Evolutionary conservation across 2,888 invertebrate species (phyloP), one percentile per base, ranked within the genome.

Genomic region (Spisula subtruncata): DNA sequence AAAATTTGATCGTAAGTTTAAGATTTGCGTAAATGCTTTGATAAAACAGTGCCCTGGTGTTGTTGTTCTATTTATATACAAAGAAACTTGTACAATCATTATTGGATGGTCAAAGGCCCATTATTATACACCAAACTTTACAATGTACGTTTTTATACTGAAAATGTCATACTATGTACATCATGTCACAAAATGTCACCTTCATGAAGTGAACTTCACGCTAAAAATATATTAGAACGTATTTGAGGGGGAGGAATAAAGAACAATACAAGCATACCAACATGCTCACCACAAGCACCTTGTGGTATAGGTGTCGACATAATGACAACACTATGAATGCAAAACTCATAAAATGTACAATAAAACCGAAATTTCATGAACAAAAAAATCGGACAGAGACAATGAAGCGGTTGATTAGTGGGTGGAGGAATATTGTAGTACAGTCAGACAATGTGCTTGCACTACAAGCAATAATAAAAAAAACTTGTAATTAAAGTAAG

Each of bases 321-420:
- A 75, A 75, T 75, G 35, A 75, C 75, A 75, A 75, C 18, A 75
- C 35, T 25, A 75, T 32, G 75, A 75, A 75, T 75, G 75, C 75
- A 14, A 14, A 18, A 75, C 75, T 75, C 75, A 75, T 75, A 32
- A n/a, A 75, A 75, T 35, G 35, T 32, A 75, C 75, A 75, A 75
- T 75, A 75, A 75, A 75, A 75, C 35, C 29, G 14, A 71, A 71
- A 60, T 60, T n/a, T 60, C 60, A 60, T n/a, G n/a, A n/a, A 60
- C 60, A 66, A 66, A 66, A 66, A 41, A 66, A 6, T 66, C 20
- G 10, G 60, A 66, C 60, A 66, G 25, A 25, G 60, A 66, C 60
- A 66, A 66, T 66, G 60, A 66, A 66, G 25, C n/a, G 60, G 25
- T 25, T 66, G n/a, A 66, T 66, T 66, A 5, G 60, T 66, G 25